Evolutionary conservation across 2,888 invertebrate genomes (phyloP).

Genomic region (Drosophila antonietae): DNA sequence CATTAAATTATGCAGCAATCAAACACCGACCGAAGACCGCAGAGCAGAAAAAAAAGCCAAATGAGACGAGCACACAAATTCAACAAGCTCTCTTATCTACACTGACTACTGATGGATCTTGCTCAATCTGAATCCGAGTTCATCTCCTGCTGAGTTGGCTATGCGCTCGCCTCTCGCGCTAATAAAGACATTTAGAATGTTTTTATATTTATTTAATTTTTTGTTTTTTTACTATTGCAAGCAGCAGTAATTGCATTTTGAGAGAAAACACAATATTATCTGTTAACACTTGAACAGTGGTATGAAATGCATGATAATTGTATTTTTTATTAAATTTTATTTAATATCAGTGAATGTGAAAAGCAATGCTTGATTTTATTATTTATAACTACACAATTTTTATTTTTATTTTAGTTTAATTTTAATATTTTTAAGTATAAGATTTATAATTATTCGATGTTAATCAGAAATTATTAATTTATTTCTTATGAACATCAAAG

Average conservation of each 20-base stretch:
- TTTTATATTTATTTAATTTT: conserved; percentile 7
- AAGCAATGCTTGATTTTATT: not conserved
- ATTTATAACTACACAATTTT: too few species aligned
- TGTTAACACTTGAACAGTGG: conserved; percentile 33
- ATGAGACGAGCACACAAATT: conserved; percentile 8
- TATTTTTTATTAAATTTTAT: not conserved
- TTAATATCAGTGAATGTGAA: not conserved
- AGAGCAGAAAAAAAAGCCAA: not conserved
- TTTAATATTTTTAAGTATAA: too few species aligned
- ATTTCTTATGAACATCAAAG: not conserved
- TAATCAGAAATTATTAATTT: too few species aligned
- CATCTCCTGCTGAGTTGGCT: not conserved
- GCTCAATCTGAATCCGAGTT: not conserved
- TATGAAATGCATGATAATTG: not conserved
- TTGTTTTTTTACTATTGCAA: conserved; percentile 34
- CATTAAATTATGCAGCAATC: conserved; percentile 73
- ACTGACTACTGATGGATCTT: not conserved
- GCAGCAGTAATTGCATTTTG: conserved; percentile 37
- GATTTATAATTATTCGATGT: too few species aligned
- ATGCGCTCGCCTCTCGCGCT: conserved; percentile 5
- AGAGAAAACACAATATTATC: conserved; percentile 8
- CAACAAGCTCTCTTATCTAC: conserved; percentile 1
- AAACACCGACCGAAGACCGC: conserved; percentile 36
- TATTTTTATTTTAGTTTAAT: too few species aligned
- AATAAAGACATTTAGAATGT: conserved; percentile 58